Evolutionary conservation across 2,888 invertebrate species (phyloP).

Genomic region (Scrobipalpa costella): DNA sequence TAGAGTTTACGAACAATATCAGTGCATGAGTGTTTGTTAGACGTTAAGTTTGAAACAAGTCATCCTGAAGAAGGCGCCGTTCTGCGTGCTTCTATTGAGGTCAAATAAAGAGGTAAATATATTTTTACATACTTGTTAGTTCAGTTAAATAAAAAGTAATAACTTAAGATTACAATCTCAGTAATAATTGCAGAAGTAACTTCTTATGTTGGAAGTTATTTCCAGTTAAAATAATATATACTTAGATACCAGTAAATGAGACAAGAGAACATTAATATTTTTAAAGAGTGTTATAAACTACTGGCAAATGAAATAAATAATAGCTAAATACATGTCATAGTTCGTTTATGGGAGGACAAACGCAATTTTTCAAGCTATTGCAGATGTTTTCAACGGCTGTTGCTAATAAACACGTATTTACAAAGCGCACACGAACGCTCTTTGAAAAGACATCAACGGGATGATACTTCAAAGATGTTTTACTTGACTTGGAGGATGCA

Average conservation of each 20-base stretch:
- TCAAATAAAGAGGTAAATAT: constrained; percentile 55
- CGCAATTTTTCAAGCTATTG: neutral
- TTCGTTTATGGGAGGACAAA: neutral
- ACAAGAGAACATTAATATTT: neutral
- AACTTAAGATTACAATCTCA: neutral
- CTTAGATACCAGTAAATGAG: too few species aligned
- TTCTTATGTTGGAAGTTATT: neutral
- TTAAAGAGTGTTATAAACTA: neutral
- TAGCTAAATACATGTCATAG: neutral
- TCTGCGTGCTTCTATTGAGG: constrained; percentile 46
- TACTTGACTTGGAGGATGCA: neutral
- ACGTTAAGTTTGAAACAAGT: constrained; percentile 46
- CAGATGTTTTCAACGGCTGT: constrained; percentile 8
- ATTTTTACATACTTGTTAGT: constrained; percentile 34
- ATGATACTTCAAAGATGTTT: neutral
- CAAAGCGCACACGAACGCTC: constrained; percentile 27
- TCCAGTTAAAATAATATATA: neutral
- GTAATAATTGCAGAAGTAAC: neutral
- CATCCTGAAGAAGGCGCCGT: constrained; percentile 41
- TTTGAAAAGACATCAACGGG: constrained; percentile 51
- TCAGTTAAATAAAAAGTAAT: constrained; percentile 46
- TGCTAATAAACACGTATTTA: neutral
- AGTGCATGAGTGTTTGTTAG: constrained; percentile 52
- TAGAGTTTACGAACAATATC: constrained; percentile 31
- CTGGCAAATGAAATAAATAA: neutral